phyloP scores from a whole-genome alignment of 1,140 invertebrate genomes.

The Drosophila simulans region DNA sequence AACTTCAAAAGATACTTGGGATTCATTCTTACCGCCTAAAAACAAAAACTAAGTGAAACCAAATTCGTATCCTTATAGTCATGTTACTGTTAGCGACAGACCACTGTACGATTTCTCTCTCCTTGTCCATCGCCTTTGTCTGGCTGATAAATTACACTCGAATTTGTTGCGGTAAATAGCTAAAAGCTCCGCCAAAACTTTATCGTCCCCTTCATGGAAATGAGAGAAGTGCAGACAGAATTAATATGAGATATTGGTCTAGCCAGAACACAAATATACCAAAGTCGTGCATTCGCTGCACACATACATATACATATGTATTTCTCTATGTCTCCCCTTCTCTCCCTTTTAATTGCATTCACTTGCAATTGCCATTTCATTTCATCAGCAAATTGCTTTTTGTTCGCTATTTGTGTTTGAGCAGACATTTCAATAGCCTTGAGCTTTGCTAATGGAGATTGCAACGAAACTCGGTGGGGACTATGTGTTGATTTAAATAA shows the following conservation, averaged over 20 bases:
- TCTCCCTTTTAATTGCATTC: constrained; percentile 57
- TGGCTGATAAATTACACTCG: constrained; percentile 38
- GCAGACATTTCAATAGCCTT: constrained; percentile 40
- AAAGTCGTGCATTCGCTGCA: neutral
- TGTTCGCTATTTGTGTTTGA: constrained; percentile 60
- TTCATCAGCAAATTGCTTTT: constrained; percentile 72
- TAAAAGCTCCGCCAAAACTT: constrained; percentile 42
- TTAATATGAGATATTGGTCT: constrained; percentile 51
- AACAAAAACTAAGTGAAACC: no score
- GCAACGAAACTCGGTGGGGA: neutral
- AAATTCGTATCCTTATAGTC: neutral
- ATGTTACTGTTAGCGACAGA: neutral
- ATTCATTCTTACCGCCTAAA: no score
- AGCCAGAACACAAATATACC: constrained; percentile 34
- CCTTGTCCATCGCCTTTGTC: constrained; percentile 9
- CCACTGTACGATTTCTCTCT: neutral
- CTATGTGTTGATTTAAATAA: constrained; percentile 18
- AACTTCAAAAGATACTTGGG: no score
- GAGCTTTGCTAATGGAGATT: constrained; percentile 34
- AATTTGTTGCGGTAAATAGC: constrained; percentile 58
- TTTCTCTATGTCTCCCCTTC: constrained; percentile 18
- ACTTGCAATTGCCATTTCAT: constrained; percentile 51
- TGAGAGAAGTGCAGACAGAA: constrained; percentile 37
- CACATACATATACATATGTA: neutral
- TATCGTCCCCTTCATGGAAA: constrained; percentile 32